Evolutionary conservation across 2,113 vertebrate species (phyloP).

Genomic region (Noctilio leporinus): DNA sequence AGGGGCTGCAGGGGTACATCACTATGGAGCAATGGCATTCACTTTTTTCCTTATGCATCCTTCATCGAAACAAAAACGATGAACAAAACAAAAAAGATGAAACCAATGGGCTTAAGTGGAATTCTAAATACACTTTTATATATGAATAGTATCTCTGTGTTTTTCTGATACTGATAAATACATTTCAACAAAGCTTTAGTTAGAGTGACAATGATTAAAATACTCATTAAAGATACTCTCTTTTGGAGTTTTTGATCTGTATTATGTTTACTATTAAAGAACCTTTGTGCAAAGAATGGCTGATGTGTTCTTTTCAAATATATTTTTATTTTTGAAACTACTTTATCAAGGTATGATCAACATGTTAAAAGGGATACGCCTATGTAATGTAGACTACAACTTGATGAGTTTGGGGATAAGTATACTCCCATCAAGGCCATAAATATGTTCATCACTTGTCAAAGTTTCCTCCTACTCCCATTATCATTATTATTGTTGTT

Average conservation of each 20-base stretch:
- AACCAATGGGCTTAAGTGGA: constrained; percentile 6
- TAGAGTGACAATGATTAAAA: constrained; percentile 30
- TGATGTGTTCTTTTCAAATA: background rate
- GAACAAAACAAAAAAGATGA: constrained; percentile 7
- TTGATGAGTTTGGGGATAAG: background rate
- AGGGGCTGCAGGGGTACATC: background rate
- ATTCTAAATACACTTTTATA: constrained; percentile 34
- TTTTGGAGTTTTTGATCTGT: background rate
- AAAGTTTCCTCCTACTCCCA: background rate
- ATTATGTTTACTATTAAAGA: constrained; percentile 22
- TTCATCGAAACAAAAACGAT: constrained; percentile 31
- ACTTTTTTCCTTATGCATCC: constrained; percentile 31
- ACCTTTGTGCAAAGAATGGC: background rate
- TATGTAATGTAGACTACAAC: background rate
- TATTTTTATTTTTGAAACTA: background rate
- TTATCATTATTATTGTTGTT: background rate
- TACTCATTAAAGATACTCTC: background rate
- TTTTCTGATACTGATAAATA: constrained; percentile 32
- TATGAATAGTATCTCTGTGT: background rate
- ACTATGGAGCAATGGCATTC: background rate
- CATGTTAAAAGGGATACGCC: background rate
- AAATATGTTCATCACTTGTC: background rate
- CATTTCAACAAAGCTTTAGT: background rate
- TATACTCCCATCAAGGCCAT: background rate
- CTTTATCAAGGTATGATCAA: background rate